A percentile compares a stretch with the other conserved stretches of the same genome.
Conservation (phyloP, 2,888 invertebrate genomes). For the Callinectes sapidus region DNA sequence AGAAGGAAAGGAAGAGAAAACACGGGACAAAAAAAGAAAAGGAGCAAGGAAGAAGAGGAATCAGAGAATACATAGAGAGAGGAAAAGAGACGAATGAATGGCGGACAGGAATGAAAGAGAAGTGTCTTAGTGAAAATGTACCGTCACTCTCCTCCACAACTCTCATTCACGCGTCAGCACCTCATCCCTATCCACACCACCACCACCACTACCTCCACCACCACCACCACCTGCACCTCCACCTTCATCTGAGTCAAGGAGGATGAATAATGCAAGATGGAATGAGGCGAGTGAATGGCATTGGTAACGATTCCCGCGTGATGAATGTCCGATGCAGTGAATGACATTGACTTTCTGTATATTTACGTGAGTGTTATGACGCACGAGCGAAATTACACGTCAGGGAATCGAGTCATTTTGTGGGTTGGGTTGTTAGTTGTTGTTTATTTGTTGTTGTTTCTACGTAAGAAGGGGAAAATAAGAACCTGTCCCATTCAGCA, state of each 20-base stretch:
- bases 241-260: not conserved
- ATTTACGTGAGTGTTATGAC: not conserved
- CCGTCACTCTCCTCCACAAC: not conserved
- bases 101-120: too few species aligned
- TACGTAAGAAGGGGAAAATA: too few species aligned
- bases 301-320: not conserved
- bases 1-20: too few species aligned
- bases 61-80: not conserved
- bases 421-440: not conserved
- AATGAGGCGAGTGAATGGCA: not conserved
- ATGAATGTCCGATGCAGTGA: not conserved
- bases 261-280: not conserved
- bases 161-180: not conserved
- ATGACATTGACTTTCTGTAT: not conserved
- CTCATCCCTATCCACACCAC: too few species aligned
- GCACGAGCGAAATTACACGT: not conserved
- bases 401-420: not conserved
- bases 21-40: too few species aligned
- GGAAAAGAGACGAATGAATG: too few species aligned
- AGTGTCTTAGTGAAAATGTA: too few species aligned
- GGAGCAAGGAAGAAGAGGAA: not conserved
- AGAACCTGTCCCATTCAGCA: too few species aligned
- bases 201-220: too few species aligned
- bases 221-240: too few species aligned
- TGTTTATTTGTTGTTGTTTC: not conserved